Percentiles rank a stretch among this genome's conserved stretches.
Conservation (phyloP, 2,113 vertebrate genomes). For the Amblyornis subalaris region DNA sequence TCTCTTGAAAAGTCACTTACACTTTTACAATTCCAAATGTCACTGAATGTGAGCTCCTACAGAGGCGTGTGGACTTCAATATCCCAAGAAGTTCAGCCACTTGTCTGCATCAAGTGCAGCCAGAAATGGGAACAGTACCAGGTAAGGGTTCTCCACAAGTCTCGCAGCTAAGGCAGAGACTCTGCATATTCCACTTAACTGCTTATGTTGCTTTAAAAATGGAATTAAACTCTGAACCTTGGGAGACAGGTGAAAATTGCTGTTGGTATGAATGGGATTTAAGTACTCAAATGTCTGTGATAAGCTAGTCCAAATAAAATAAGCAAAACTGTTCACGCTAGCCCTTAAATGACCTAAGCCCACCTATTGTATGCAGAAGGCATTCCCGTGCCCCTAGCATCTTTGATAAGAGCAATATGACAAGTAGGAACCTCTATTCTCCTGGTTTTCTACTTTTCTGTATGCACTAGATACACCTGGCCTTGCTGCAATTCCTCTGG, state of each 20-base stretch:
- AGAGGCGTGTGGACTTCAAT: fast-evolving
- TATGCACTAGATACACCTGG: background rate
- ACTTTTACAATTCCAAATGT: background rate
- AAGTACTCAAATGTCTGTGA: background rate
- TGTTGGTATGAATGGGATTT: background rate
- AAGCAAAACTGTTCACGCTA: background rate
- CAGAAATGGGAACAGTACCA: background rate
- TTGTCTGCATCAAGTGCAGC: background rate
- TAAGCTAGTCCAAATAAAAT: background rate
- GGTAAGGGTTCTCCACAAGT: background rate
- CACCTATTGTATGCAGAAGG: background rate
- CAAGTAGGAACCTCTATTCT: background rate
- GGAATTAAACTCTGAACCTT: background rate
- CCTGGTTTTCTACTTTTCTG: background rate
- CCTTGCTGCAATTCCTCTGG: background rate
- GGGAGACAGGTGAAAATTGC: background rate
- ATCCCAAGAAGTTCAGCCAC: background rate
- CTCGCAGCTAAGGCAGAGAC: background rate
- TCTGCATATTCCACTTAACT: background rate
- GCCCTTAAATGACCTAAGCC: background rate
- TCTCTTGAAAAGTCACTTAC: background rate
- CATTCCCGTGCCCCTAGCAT: background rate
- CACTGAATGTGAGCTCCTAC: background rate
- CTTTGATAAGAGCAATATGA: background rate
- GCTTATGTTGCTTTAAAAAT: background rate